phyloP scores from a whole-genome alignment of 2,113 vertebrate genomes.

The Mormoops blainvillei region DNA sequence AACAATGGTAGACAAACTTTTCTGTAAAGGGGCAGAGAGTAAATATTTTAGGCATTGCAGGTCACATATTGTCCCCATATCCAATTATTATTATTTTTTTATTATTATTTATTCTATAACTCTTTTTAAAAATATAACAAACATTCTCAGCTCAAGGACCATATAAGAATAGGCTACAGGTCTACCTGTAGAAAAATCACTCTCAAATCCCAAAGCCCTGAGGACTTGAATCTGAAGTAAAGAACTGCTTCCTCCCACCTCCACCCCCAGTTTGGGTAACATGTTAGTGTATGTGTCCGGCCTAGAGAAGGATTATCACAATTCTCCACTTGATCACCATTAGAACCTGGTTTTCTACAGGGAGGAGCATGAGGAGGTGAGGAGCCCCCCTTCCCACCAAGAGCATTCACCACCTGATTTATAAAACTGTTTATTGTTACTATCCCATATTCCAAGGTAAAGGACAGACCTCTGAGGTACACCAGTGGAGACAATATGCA shows the following conservation, averaged over 20 bases:
- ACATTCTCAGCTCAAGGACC: background rate
- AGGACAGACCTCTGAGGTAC: background rate
- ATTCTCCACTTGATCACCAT: background rate
- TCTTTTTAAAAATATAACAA: background rate
- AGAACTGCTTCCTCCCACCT: background rate
- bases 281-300: background rate
- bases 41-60: background rate
- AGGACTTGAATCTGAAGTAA: background rate
- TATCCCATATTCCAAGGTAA: background rate
- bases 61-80: background rate
- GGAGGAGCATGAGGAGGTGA: background rate
- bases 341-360: background rate
- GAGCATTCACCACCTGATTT: background rate
- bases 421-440: background rate
- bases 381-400: no score
- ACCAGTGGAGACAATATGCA: background rate
- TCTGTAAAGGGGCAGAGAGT: background rate
- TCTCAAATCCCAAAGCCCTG: background rate
- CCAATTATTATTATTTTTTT: background rate
- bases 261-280: background rate
- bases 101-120: background rate
- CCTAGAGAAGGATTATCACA: background rate
- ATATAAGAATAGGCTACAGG: background rate
- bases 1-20: background rate
- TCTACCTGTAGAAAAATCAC: background rate